These are phyloP conservation scores for Vanacampus margaritifer DNA, from an alignment of 2,113 vertebrate genomes.

Conservation along the genomic window DNA sequence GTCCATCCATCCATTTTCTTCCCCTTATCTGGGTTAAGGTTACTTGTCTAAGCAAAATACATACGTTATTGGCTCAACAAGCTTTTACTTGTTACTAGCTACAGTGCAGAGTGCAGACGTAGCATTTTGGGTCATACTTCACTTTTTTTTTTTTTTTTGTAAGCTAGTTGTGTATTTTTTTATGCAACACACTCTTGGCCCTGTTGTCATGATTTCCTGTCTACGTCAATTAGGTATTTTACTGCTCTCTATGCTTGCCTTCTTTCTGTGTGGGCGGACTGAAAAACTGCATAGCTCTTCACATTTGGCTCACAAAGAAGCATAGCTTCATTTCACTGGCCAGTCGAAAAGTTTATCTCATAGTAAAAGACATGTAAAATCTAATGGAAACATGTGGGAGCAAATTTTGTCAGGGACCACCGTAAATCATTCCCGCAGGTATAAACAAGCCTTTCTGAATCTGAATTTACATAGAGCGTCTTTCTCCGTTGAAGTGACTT, in stretches of 20 bases:
- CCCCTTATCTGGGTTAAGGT: background rate
- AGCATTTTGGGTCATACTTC: conserved; percentile 7
- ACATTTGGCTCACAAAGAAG: conserved; percentile 25
- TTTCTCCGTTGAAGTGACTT: background rate
- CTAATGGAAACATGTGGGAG: conserved; percentile 11
- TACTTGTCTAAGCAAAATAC: conserved; percentile 14
- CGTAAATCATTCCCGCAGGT: background rate
- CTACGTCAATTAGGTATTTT: conserved; percentile 21
- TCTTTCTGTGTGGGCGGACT: conserved; percentile 32
- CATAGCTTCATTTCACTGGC: conserved; percentile 20
- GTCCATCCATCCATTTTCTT: background rate
- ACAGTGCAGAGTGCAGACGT: background rate
- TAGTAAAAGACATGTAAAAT: conserved; percentile 21
- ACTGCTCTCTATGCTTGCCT: conserved; percentile 24
- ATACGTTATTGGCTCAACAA: background rate
- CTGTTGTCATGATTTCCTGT: conserved; percentile 13
- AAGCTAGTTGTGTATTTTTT: conserved; percentile 15
- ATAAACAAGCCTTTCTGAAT: background rate
- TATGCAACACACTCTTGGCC: conserved; percentile 9
- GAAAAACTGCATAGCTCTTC: conserved; percentile 24
- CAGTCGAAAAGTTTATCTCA: conserved; percentile 17
- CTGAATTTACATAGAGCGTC: background rate
- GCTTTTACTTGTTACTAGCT: background rate
- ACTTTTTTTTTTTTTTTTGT: conserved; percentile 9
- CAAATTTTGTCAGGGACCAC: background rate